Conservation (phyloP, 2,113 vertebrate species). For the Myrmophylax atrothorax region DNA sequence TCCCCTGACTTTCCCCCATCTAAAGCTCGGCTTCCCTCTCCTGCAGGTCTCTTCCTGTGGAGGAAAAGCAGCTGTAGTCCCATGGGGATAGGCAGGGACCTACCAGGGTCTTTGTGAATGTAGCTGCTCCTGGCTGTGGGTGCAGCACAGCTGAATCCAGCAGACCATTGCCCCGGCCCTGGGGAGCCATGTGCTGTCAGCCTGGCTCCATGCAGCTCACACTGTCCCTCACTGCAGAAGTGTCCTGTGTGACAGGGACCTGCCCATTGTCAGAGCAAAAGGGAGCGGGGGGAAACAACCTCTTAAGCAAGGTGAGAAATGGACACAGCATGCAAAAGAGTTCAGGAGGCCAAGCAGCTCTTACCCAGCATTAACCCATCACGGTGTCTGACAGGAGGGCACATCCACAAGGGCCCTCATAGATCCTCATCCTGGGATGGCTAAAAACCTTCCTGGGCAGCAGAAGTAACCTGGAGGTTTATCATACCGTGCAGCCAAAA, state of each 20-base stretch:
- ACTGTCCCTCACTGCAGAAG: fast-evolving
- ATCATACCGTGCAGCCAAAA: neutral
- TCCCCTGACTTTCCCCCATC: fast-evolving
- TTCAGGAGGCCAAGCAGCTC: neutral
- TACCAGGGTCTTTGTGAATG: fast-evolving
- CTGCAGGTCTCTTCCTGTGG: neutral
- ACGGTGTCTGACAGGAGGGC: neutral
- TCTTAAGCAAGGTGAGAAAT: neutral
- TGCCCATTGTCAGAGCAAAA: neutral
- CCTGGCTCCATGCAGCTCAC: neutral
- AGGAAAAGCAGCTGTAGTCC: neutral
- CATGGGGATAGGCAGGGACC: neutral
- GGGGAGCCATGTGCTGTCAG: neutral
- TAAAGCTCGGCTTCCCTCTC: neutral
- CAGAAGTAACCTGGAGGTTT: neutral
- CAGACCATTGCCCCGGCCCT: fast-evolving
- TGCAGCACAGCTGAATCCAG: neutral
- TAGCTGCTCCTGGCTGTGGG: neutral
- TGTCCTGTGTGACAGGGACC: neutral
- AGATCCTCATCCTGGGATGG: neutral
- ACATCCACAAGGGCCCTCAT: fast-evolving
- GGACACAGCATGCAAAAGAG: fast-evolving
- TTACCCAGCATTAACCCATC: neutral
- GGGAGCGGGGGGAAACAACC: neutral
- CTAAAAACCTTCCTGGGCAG: neutral